Base-by-base conservation (phyloP, 64 coral and sea anemone species). In the Montipora efflorescens region DNA sequence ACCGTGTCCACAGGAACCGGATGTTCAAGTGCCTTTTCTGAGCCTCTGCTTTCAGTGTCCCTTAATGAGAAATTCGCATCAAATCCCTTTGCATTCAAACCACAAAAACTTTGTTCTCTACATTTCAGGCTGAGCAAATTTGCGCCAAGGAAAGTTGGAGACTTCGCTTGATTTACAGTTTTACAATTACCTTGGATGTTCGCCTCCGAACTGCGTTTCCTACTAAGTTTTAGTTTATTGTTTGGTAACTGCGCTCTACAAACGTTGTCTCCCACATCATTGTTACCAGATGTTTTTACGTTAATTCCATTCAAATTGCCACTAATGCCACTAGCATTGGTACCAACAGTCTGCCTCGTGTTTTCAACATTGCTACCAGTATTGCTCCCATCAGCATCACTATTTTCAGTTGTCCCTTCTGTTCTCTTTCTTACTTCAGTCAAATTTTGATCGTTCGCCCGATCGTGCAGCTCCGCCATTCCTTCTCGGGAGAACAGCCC, bases 201-300 rank as follows among this genome's bases (percentile, higher is more conserved):
- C 4, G 82, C 36, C 4, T 71, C 68, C 16, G 82, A 86, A 20
- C 64, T 50, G 8, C 82, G 66, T 72, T 86, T 86, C 19, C 45
- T 22, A n/a, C 82, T 86, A 0, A 86, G 82, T 11, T 86, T 86
- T 0, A 52, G 66, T 43, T 86, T 86, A 22, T 86, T 57, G 53
- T 57, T 86, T 11, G 82, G 82, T 51, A 86, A 15, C 66, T 66
- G 64, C 47, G 66, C 47, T 47, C 82, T 86, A n/a, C 82, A 86
- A 86, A 68, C 18, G 72, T 50, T 70, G 7, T 70, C 59, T 36
- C 36, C 36, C 21, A 7, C 18, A 85, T 49, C 44, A 19, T 48
- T 85, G 7, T 11, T 12, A 71, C 44, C 43, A 47, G 16, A 4
- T 47, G 45, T 84, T 6, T 6, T 16, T 67, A 16, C 50, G 9